Percentiles rank a stretch among this genome's conserved stretches.
Conservation (phyloP, 2,888 invertebrate genomes). For the Erebia epiphron region DNA sequence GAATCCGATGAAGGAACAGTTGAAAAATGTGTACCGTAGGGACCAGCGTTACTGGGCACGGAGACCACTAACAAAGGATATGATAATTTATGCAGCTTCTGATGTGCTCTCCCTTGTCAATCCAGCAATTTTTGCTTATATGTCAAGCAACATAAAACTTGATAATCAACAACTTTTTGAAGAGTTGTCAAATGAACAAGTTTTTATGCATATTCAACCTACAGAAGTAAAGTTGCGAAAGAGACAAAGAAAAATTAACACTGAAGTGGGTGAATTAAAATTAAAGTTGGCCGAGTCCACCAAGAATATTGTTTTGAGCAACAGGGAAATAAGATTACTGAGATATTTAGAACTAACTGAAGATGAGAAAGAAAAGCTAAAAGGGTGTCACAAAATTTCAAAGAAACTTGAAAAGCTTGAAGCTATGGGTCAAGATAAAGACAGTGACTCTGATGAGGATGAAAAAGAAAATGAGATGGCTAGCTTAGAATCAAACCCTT, state of each 20-base stretch:
- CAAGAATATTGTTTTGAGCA: conserved; percentile 94
- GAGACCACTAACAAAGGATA: conserved; percentile 93
- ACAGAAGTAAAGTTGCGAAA: conserved; percentile 93
- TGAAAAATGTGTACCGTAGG: conserved; percentile 92
- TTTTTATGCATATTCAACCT: conserved; percentile 92
- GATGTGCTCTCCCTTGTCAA: conserved; percentile 94
- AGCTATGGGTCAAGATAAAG: conserved; percentile 89
- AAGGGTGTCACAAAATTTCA: conserved; percentile 95
- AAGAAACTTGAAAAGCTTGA: conserved; percentile 95
- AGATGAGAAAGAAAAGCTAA: conserved; percentile 95
- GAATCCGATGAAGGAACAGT: conserved; percentile 95
- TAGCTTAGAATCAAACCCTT: conserved; percentile 91
- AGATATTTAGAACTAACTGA: conserved; percentile 95
- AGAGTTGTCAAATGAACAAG: conserved; percentile 94
- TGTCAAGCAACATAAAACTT: conserved; percentile 85
- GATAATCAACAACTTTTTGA: conserved; percentile 89
- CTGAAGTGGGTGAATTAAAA: conserved; percentile 94
- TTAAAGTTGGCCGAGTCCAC: conserved; percentile 90
- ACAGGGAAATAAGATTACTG: conserved; percentile 94
- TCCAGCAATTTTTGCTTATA: conserved; percentile 90
- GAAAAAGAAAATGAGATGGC: conserved; percentile 90
- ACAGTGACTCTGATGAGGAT: conserved; percentile 89
- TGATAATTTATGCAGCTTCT: conserved; percentile 95
- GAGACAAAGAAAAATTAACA: conserved; percentile 94
- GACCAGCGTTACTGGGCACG: conserved; percentile 96